Base-by-base conservation (phyloP, 2,888 invertebrate species). In the Ceratothoa steindachneri region DNA sequence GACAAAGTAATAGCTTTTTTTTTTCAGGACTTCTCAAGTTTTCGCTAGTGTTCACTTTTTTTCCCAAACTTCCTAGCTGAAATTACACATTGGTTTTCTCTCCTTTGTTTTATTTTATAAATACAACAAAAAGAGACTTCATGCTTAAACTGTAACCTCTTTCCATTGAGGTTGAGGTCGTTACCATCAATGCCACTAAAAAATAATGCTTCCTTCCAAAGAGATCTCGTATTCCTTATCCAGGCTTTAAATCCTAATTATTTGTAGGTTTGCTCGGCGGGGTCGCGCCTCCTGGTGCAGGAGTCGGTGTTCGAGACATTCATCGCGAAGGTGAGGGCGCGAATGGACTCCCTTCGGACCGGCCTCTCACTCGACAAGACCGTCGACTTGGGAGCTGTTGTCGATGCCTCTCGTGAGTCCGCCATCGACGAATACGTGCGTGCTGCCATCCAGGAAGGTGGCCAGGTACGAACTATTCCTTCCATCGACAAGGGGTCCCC, bases 241-340 rank as follows among this genome's bases (percentile, higher is more conserved):
- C n/a, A n/a, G n/a, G n/a, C n/a, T n/a, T n/a, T n/a, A n/a, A n/a
- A n/a, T n/a, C n/a, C n/a, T n/a, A n/a, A n/a, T n/a, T n/a, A n/a
- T n/a, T n/a, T n/a, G n/a, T n/a, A 87, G 87, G 84, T 86, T 19
- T 87, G 87, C 74, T 87, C 86, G 84, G 84, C 86, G 29, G 84
- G 86, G 3, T 85, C 86, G 22, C 84, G 84, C 68, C 82, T 88
- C 29, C 81, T 88, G 24, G 85, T 88, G 0, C 88, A 88, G 82
- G 88, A 88, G 83, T 83, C 86, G 7, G 82, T 88, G 3, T 86
- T 84, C 80, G 82, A 85, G 29, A 81, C 80, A 65, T 84, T 88
- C 80, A 82, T 86, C 1, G 80, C 82, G 15, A 87, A 86, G 81
- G 80, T 88, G 69, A 85, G 86, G 81, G 76, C 81, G 68, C 82